Conservation (phyloP, 2,113 vertebrate species). For the Physeter macrocephalus region DNA sequence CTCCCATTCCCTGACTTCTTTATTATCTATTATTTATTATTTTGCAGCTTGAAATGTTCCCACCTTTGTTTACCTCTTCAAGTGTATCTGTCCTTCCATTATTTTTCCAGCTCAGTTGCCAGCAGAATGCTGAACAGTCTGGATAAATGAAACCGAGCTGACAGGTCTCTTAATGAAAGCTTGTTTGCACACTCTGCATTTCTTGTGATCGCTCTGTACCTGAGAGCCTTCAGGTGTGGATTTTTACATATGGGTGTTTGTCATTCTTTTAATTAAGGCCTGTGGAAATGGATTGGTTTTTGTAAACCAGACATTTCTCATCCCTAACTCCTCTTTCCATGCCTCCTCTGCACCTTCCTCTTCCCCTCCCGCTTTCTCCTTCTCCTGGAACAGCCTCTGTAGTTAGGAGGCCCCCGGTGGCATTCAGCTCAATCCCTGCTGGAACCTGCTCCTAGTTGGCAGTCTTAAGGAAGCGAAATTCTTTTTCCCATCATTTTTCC, state of each 20-base stretch:
- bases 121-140: neutral
- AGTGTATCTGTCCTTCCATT: neutral
- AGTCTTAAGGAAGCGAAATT: neutral
- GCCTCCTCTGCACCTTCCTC: neutral
- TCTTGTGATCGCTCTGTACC: neutral
- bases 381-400: neutral
- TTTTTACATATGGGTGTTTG: constrained; percentile 13
- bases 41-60: neutral
- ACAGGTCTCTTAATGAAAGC: constrained; percentile 36
- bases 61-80: neutral
- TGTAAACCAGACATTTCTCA: constrained; percentile 12
- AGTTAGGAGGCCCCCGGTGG: neutral
- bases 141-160: constrained; percentile 1
- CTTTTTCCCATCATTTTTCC: neutral
- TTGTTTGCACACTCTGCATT: neutral
- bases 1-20: neutral
- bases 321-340: neutral
- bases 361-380: neutral
- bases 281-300: neutral
- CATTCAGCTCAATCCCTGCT: neutral
- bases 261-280: constrained; percentile 45
- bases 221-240: neutral
- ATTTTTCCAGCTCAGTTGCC: neutral
- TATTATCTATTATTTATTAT: neutral
- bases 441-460: neutral